These are phyloP conservation scores for Nasua narica DNA, from an alignment of 2,797 vertebrate genomes.

Conservation along the genomic window DNA sequence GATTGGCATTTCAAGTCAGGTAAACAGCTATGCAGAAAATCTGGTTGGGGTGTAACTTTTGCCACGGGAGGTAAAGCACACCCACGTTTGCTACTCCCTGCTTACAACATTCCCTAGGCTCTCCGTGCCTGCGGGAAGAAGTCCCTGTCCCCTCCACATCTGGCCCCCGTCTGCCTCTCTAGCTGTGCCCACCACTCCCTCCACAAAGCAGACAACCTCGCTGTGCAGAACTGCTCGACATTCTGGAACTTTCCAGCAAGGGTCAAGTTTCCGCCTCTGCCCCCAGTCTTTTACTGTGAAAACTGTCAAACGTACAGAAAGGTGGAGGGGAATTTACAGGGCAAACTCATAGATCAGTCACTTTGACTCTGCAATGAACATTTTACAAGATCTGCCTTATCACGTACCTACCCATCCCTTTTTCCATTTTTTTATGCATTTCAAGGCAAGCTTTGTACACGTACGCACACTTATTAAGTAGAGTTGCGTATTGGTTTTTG, in stretches of 20 bases:
- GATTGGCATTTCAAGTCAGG: background rate
- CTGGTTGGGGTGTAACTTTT: background rate
- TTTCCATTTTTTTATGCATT: background rate
- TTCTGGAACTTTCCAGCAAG: background rate
- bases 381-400: background rate
- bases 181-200: background rate
- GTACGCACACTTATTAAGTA: background rate
- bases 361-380: too few species aligned
- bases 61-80: background rate
- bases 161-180: background rate
- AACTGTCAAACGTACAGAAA: background rate
- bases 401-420: background rate
- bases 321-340: background rate
- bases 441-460: background rate
- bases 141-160: background rate
- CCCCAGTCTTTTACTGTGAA: background rate
- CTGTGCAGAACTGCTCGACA: background rate
- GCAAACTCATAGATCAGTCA: too few species aligned
- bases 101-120: background rate
- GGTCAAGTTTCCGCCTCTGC: background rate
- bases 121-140: background rate
- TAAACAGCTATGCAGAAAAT: background rate
- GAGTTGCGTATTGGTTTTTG: background rate
- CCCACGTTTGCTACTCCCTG: background rate
- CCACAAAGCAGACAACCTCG: background rate